Evolutionary conservation across 2,888 invertebrate species (phyloP).

Genomic region (Leptinotarsa juncta): DNA sequence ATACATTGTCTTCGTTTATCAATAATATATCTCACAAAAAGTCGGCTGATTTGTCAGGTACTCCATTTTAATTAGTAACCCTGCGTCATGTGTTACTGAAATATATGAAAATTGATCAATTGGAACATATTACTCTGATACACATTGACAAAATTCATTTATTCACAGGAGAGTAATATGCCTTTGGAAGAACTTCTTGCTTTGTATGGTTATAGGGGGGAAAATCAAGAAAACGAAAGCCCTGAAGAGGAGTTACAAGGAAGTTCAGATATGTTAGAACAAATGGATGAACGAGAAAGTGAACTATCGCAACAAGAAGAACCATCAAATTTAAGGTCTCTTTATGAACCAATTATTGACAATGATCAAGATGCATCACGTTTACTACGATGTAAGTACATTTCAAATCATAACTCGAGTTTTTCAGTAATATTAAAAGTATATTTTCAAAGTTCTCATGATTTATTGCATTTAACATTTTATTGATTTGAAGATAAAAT

Average conservation of each 20-base stretch:
- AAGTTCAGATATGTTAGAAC: conserved; percentile 67
- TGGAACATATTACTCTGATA: not conserved
- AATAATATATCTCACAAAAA: too few species aligned
- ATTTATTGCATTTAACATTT: too few species aligned
- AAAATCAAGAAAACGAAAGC: conserved; percentile 62
- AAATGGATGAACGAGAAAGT: conserved; percentile 59
- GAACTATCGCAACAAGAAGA: conserved; percentile 60
- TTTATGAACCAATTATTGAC: conserved; percentile 68
- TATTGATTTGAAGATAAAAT: too few species aligned
- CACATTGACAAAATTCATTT: conserved; percentile 4
- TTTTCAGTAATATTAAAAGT: too few species aligned
- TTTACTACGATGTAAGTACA: conserved; percentile 67
- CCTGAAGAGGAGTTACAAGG: conserved; percentile 64
- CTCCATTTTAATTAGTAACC: not conserved
- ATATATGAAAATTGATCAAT: not conserved
- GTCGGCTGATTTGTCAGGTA: not conserved
- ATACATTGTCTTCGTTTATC: too few species aligned
- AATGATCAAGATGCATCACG: conserved; percentile 65
- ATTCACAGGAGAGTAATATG: conserved; percentile 88
- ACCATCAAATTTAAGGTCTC: conserved; percentile 69
- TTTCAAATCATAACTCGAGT: too few species aligned
- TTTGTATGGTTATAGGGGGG: conserved; percentile 78
- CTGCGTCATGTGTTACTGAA: not conserved
- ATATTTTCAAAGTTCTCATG: too few species aligned
- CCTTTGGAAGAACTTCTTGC: conserved; percentile 93